Conservation (phyloP, 2,797 vertebrate species). For the Siniperca obscura region DNA sequence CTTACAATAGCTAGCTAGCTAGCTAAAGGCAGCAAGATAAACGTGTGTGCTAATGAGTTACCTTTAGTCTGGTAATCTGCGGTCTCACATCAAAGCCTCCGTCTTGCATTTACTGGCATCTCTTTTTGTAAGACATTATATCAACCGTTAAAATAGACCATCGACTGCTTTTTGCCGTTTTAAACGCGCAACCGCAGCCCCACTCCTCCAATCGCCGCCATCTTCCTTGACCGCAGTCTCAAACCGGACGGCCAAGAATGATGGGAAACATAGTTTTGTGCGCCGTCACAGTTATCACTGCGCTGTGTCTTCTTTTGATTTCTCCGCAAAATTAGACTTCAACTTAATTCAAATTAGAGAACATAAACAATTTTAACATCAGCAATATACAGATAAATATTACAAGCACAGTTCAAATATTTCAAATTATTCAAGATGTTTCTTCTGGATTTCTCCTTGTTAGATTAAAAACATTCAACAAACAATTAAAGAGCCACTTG, state of each 20-base stretch:
- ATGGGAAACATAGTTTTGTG: slow-evolving; percentile 76
- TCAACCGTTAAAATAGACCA: slow-evolving; percentile 10
- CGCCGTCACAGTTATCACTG: not conserved
- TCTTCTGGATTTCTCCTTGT: not conserved
- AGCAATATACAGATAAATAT: not conserved
- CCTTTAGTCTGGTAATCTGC: slow-evolving; percentile 45
- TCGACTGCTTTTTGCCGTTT: slow-evolving; percentile 37
- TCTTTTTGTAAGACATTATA: not conserved
- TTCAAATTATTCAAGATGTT: not conserved
- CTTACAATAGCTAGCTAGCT: slow-evolving; percentile 43
- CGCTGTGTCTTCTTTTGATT: not conserved
- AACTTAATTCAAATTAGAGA: not conserved
- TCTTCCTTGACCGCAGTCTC: slow-evolving; percentile 58
- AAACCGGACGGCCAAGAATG: slow-evolving; percentile 60
- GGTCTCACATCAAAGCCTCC: not conserved
- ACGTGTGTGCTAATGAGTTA: slow-evolving; percentile 28
- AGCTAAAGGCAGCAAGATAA: slow-evolving; percentile 14
- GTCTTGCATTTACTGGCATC: not conserved
- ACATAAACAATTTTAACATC: not conserved
- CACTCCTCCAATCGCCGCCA: slow-evolving; percentile 81
- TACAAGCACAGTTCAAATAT: not conserved
- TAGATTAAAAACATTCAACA: not conserved
- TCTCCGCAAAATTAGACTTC: not conserved
- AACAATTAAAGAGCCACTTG: not conserved
- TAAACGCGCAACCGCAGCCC: slow-evolving; percentile 74